Percentiles rank a stretch among this genome's conserved stretches.
These are phyloP conservation scores for Rhaphigaster nebulosa DNA, from an alignment of 2,888 invertebrate genomes.

Conservation along the genomic window DNA sequence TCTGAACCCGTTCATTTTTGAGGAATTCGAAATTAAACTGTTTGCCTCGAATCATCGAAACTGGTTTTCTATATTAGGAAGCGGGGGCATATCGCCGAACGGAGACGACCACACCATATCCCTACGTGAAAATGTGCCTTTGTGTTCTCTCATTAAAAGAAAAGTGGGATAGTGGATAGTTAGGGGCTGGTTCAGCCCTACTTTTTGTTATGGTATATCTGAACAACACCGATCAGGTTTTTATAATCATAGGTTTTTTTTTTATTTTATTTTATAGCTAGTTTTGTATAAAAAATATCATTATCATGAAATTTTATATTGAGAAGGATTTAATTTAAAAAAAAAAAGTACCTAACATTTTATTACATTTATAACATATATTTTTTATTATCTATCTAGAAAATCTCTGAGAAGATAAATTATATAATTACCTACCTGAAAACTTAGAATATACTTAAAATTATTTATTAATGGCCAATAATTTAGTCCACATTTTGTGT, in stretches of 20 bases:
- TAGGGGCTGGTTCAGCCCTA: background rate
- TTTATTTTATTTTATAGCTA: background rate
- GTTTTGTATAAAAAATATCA: too few species aligned
- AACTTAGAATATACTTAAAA: too few species aligned
- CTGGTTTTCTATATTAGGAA: conserved; percentile 48
- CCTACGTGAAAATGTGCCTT: background rate
- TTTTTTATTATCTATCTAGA: too few species aligned
- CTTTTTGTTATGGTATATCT: background rate
- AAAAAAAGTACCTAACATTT: too few species aligned
- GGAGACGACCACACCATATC: background rate
- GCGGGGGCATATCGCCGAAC: conserved; percentile 15
- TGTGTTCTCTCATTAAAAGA: background rate
- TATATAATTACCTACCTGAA: too few species aligned
- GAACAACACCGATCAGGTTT: background rate
- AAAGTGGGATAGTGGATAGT: background rate
- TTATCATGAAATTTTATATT: too few species aligned
- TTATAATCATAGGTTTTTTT: background rate
- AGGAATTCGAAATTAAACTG: conserved; percentile 43
- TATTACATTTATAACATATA: too few species aligned
- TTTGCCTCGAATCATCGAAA: conserved; percentile 37
- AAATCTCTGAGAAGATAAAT: too few species aligned
- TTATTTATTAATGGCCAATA: too few species aligned
- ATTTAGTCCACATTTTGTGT: too few species aligned
- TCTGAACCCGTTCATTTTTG: conserved; percentile 43
- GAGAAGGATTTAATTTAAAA: background rate